These are phyloP conservation scores for Axea sp. DNA, from an alignment of 2,888 invertebrate genomes.

Conservation along the genomic window DNA sequence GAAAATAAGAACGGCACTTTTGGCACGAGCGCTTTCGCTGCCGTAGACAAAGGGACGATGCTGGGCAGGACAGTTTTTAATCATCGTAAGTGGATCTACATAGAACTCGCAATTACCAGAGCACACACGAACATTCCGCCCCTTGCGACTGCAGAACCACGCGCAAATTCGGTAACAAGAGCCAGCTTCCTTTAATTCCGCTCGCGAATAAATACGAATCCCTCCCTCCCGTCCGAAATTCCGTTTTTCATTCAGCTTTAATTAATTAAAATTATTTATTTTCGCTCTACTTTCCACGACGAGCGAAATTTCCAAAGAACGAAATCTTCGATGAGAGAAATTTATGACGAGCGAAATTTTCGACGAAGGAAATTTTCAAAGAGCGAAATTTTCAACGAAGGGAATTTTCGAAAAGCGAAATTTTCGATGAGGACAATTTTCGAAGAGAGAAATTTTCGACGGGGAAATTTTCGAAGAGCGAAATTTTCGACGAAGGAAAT, in stretches of 20 bases:
- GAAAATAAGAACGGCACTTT: constrained; percentile 50
- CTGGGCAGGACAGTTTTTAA: constrained; percentile 80
- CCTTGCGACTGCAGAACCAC: constrained; percentile 67
- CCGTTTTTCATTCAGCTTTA: constrained; percentile 2
- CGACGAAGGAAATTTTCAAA: no score
- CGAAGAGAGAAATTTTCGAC: no score
- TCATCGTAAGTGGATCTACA: constrained; percentile 80
- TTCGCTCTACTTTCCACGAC: not conserved
- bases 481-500: no score
- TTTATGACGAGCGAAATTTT: no score
- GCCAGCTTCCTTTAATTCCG: constrained; percentile 51
- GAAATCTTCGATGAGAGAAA: no score
- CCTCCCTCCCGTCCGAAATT: constrained; percentile 4
- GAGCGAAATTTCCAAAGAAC: no score
- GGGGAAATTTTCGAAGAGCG: no score
- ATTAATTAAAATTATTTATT: constrained; percentile 26
- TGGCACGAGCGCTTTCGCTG: constrained; percentile 43
- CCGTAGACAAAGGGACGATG: constrained; percentile 57
- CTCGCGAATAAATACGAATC: constrained; percentile 46
- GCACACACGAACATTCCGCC: constrained; percentile 73
- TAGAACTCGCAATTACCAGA: constrained; percentile 78
- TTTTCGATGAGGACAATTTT: no score
- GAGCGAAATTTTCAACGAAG: no score
- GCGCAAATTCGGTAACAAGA: constrained; percentile 44
- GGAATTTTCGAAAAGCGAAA: no score